These are phyloP conservation scores for Phalera bucephala DNA, from an alignment of 2,888 invertebrate genomes.

Conservation along the genomic window DNA sequence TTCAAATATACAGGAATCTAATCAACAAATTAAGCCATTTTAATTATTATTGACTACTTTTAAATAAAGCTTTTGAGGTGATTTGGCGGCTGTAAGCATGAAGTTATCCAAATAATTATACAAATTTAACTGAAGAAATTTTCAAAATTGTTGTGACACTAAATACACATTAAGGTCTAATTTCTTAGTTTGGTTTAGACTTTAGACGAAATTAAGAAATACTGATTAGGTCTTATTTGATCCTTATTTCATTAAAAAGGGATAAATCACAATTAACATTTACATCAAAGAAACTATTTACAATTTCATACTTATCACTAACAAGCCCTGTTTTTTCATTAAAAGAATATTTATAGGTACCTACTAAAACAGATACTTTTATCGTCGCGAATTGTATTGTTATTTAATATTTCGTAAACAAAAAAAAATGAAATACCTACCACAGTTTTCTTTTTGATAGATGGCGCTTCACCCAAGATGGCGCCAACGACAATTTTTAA, in stretches of 20 bases:
- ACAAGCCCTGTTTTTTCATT: conserved; percentile 49
- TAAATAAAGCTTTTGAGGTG: too few relatives aligned
- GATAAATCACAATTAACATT: conserved; percentile 37
- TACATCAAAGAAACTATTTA: conserved; percentile 46
- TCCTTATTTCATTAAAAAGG: conserved; percentile 27
- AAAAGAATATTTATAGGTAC: conserved; percentile 23
- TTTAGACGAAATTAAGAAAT: too few relatives aligned
- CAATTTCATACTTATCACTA: conserved; percentile 37
- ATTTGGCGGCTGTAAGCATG: too few relatives aligned
- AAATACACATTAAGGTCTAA: too few relatives aligned
- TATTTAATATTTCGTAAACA: not conserved
- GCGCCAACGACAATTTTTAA: not conserved
- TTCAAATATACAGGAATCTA: not conserved
- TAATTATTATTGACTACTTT: not conserved
- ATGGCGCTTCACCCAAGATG: not conserved
- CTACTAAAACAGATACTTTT: too few relatives aligned
- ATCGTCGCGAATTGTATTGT: conserved; percentile 3
- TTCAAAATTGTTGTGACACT: not conserved
- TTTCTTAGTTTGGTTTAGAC: too few relatives aligned
- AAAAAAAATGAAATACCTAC: not conserved
- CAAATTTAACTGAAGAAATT: not conserved
- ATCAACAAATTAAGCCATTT: conserved; percentile 4
- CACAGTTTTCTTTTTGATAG: not conserved
- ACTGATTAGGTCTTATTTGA: not conserved
- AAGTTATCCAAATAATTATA: not conserved